These are phyloP conservation scores for Centropus bengalensis DNA, from an alignment of 2,113 vertebrate species.

Conservation along the genomic window DNA sequence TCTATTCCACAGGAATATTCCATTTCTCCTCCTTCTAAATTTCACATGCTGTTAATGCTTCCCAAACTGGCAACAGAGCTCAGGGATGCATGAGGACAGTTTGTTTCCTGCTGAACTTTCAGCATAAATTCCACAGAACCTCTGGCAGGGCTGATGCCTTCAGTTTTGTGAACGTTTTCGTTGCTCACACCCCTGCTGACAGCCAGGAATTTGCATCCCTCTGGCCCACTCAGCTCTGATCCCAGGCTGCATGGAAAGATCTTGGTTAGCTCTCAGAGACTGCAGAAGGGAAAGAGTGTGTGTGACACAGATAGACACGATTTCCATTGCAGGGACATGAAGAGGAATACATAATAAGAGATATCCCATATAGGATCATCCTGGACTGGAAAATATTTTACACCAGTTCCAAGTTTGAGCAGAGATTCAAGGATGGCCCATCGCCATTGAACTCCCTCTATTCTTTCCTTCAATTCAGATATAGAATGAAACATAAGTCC, in stretches of 20 bases:
- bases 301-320: rapidly evolving
- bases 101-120: slow-evolving; percentile 42
- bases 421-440: not conserved
- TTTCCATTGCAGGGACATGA: not conserved
- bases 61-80: slow-evolving; percentile 30
- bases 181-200: not conserved
- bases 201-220: not conserved
- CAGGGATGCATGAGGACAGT: slow-evolving; percentile 37
- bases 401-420: not conserved
- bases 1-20: slow-evolving; percentile 42
- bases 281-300: not conserved
- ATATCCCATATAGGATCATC: not conserved
- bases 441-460: not conserved
- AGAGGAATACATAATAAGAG: not conserved
- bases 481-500: not conserved
- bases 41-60: slow-evolving; percentile 41
- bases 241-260: not conserved
- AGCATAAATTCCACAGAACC: slow-evolving; percentile 24
- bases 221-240: not conserved
- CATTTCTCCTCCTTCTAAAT: slow-evolving; percentile 54
- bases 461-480: not conserved
- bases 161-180: not conserved
- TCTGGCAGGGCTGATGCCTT: not conserved
- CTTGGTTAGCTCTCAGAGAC: not conserved
- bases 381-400: not conserved